Base-by-base conservation (phyloP, 2,888 invertebrate species). In the Diaphora mendica region DNA sequence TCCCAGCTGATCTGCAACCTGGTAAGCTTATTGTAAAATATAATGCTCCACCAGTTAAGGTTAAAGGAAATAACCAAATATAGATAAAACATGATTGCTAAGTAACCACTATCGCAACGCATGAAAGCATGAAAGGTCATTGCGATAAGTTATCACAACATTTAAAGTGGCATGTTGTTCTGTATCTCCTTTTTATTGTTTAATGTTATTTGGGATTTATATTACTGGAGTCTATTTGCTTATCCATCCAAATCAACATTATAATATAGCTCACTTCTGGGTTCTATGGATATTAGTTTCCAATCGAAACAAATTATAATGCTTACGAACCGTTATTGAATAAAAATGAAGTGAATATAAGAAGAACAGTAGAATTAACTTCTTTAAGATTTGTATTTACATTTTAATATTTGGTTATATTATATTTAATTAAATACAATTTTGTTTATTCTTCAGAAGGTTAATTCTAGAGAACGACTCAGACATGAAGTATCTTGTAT, bases 1-100 rank as follows among this genome's bases (percentile, higher is more conserved):
- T 55, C 9, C 30, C 26, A 3, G 30, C 59, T 30, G 7, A 62
- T 13, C 11, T 59, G 11, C 26, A 42, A 59, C 4, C 13, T 11
- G 3, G 30, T 62, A 30, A 62, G 26, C 30, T 26, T 30, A 55
- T n/a, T 55, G n/a, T 9, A 13, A 51, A 26, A 55, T 26, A 62
- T 13, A 4, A 0, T 62, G 59, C 13, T 13, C 13, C 30, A 1
- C 1, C 26, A 26, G 13, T 13, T 62, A 62, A 62, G 5, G 26
- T n/a, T 26, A 55, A 3, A 9, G 55, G 55, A 55, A 55, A 55
- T 55, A 30, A 62, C 59, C 26, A 30, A 62, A 62, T 62, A 62
- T 30, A 62, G 59, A 62, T 62, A 62, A 62, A 62, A 62, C 59
- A 30, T 26, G n/a, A 26, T 15, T 62, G 59, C 59, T 62, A 62